These are phyloP conservation scores for Cyclophora albipunctata DNA, from an alignment of 2,888 invertebrate species.

Conservation along the genomic window DNA sequence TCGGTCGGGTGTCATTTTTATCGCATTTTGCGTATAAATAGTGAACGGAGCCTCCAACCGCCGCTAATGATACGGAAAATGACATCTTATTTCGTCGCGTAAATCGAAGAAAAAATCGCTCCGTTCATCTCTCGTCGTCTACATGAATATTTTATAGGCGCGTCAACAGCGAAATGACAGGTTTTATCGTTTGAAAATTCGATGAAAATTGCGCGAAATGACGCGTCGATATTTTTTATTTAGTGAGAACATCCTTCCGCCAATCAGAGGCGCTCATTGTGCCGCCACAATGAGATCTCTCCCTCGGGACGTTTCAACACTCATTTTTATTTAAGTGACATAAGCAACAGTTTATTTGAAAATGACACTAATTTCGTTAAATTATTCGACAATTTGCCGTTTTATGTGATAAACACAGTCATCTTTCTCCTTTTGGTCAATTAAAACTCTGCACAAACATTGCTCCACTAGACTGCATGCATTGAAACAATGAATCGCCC, in stretches of 20 bases:
- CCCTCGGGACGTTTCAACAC: constrained; percentile 58
- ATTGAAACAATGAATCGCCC: no score
- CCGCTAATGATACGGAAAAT: constrained; percentile 77
- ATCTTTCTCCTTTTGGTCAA: no score
- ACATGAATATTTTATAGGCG: constrained; percentile 76
- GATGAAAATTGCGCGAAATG: constrained; percentile 73
- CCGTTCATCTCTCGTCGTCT: constrained; percentile 71
- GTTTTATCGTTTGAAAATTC: constrained; percentile 76
- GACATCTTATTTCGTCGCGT: constrained; percentile 75
- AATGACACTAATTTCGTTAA: constrained; percentile 10
- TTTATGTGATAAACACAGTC: no score
- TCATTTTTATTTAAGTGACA: constrained; percentile 68
- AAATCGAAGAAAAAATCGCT: constrained; percentile 75
- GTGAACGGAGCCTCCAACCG: constrained; percentile 65
- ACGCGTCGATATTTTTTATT: constrained; percentile 75
- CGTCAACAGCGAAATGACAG: constrained; percentile 75
- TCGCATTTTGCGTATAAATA: constrained; percentile 75
- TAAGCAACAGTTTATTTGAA: constrained; percentile 62
- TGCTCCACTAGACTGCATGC: no score
- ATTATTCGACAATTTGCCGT: constrained; percentile 19
- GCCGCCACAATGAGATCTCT: constrained; percentile 57
- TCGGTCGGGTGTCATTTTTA: constrained; percentile 71
- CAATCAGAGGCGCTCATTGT: constrained; percentile 73
- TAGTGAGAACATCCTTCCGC: constrained; percentile 75
- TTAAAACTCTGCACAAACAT: no score